A percentile compares a stretch with the other conserved stretches of the same genome.
These are phyloP conservation scores for Dendrolimus kikuchii DNA, from an alignment of 1,140 invertebrate species.

Conservation along the genomic window DNA sequence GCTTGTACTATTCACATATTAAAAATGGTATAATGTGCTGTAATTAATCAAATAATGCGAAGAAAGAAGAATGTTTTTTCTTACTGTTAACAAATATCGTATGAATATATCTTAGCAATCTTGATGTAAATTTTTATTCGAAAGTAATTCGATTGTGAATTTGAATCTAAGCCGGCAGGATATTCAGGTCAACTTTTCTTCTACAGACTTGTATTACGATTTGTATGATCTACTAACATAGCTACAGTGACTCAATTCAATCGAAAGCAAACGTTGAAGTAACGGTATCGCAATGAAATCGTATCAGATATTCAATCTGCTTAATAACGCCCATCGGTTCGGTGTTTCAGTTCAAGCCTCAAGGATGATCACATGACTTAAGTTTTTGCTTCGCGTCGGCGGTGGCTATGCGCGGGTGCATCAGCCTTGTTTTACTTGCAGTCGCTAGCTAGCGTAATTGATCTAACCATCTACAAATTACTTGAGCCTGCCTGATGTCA, in stretches of 20 bases:
- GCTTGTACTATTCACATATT: too few species aligned
- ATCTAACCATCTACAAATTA: constrained; percentile 27
- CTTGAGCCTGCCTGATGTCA: constrained; percentile 27
- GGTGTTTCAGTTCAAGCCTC: constrained; percentile 6
- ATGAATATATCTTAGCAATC: too few species aligned
- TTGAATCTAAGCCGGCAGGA: too few species aligned
- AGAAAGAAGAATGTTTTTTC: too few species aligned
- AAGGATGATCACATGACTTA: constrained; percentile 16
- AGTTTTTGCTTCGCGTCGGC: constrained; percentile 7
- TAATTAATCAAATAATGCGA: too few species aligned
- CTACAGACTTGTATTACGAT: too few species aligned
- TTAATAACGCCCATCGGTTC: background rate
- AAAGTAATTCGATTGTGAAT: too few species aligned
- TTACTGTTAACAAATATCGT: too few species aligned
- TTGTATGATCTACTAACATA: too few species aligned
- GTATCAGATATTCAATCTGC: background rate
- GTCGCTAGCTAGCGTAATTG: constrained; percentile 27
- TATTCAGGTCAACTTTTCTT: too few species aligned
- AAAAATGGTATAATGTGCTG: too few species aligned
- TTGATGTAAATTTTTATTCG: too few species aligned
- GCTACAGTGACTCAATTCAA: background rate
- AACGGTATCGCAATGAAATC: background rate
- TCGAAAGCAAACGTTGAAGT: background rate
- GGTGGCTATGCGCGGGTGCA: constrained; percentile 6
- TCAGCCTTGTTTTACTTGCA: constrained; percentile 20